Evolutionary conservation across 1,140 invertebrate species (phyloP), one percentile per base, ranked within the genome.

Genomic region (Aphelenchoides avenae): DNA sequence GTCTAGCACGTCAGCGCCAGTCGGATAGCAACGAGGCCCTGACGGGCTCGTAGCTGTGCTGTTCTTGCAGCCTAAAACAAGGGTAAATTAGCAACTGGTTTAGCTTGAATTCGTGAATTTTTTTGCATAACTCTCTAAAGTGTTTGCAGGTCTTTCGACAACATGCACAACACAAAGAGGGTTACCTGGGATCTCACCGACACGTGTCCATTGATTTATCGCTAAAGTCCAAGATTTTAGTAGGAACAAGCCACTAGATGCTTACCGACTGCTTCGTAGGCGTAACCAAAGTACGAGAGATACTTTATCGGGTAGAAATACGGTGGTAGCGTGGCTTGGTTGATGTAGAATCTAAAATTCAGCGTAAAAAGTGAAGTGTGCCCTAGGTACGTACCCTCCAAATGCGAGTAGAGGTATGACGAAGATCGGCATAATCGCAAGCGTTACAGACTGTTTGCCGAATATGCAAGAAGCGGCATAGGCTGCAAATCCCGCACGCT

Each of bases 281-380:
- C 88, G 77, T 92, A 95, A 42, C 86, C 84, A 79, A 96, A 94
- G 89, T 92, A 96, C 0, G 90, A 94, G 15, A 95, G 77, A 78
- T 91, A 89, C 13, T 89, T 88, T 50, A 95, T 79, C 89, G 91
- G 94, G 47, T 85, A 82, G 49, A 96, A 86, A 71, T 91, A 95
- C 0, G 81, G 77, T 0, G 91, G 91, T 20, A 93, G 84, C 0
- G 89, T 89, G 2, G 87, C 88, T 63, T 57, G 79, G 76, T 95
- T 95, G 15, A 97, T 79, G 78, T 94, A 95, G 80, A 94, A 96
- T 39, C 92, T 65, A 49, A 73, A 71, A 18, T 69, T 46, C 90
- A 41, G 3, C 4, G 27, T 22, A 41, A 7, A 7, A 36, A 13
- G 11, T 36, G 11, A 13, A 13, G 11, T 36, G 34, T 13, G 11